Base-by-base conservation (phyloP, 2,797 vertebrate species). In the Neosilurus hyrtlii region DNA sequence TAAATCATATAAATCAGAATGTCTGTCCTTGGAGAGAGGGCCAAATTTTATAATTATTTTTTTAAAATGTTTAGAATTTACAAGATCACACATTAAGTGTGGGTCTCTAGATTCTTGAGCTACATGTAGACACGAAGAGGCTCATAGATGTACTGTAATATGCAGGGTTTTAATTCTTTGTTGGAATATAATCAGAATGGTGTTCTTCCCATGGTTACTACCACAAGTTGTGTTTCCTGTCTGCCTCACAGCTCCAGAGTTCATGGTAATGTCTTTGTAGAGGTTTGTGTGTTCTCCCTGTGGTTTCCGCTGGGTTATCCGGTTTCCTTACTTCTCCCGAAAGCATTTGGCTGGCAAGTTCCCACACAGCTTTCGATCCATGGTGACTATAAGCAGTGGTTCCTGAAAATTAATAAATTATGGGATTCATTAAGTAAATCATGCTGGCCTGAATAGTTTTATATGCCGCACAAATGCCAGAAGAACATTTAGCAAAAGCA, bases 401-500 rank as follows among this genome's bases (percentile, higher is more conserved):
- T 78, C 37, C 59, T 78, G 35, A 10, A 78, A 15, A 63, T 62
- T 4, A 63, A 49, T 51, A 37, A 78, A 78, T 63, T 63, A 30
- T 20, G 24, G 75, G 22, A 18, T 65, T 1, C 9, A 51, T 51
- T 26, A 65, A 62, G 4, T 51, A 18, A 51, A 43, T 49, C 37
- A 14, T 61, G 35, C 43, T 61, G 5, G 30, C 6, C 57, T 24
- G 11, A 22, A 76, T 61, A n/a, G 20, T 26, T 61, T 30, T 5
- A 37, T 35, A 61, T 43, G 20, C 59, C 18, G 14, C 15, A 74
- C 26, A 24, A 18, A 61, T 18, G 51, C 10, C 61, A 37, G 14
- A 73, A 54, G 4, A 65, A 4, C 61, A 35, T 20, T 22, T n/a
- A 9, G 26, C 30, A 37, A 49, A 70, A 70, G 30, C 26, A n/a